Evolutionary conservation across 1,140 invertebrate genomes (phyloP), one percentile per base, ranked within the genome.

Genomic region (Mesaphorura yosii): DNA sequence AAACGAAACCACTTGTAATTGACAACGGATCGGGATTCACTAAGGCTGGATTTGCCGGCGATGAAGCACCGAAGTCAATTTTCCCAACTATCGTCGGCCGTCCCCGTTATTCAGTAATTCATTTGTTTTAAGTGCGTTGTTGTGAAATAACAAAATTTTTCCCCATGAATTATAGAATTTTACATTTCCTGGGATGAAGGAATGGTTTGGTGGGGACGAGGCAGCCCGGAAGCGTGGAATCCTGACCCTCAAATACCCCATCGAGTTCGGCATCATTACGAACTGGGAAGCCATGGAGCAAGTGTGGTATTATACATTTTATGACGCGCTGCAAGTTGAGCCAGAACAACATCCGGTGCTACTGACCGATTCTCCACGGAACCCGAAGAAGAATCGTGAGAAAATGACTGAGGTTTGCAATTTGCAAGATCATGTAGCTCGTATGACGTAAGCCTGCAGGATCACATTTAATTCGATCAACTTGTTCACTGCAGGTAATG

Each of bases 1-100:
- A 48, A n/a, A n/a, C n/a, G n/a, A n/a, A 12, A 1, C 27, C 87
- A 65, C 72, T 76, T 63, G 75, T 75, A 40, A 75, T 76, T 58
- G 75, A 77, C 62, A 78, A 77, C 72, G 76, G 76, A 53, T 78
- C 76, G 52, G 76, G 77, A 60, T 77, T 78, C 75, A 78, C 75
- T 67, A 78, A 76, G 60, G 75, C 75, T 54, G 75, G 75, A 41
- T 76, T 77, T 62, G 75, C 75, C 45, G 75, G 75, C 59, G 17
- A 41, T 10, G 75, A 77, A 64, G 75, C 74, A 42, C 75, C 75
- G 25, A 65, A 74, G 59, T 73, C 74, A 51, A 75, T 76, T 19
- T 75, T 75, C 60, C 74, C 74, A 23, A 75, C 73, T 6, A 74
- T 75, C 42, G 73, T 75, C 38, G 73, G 73, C 29, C 64, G 72